Evolutionary conservation across 2,888 invertebrate species (phyloP).

Genomic region (Xestoiulus laeticollis): DNA sequence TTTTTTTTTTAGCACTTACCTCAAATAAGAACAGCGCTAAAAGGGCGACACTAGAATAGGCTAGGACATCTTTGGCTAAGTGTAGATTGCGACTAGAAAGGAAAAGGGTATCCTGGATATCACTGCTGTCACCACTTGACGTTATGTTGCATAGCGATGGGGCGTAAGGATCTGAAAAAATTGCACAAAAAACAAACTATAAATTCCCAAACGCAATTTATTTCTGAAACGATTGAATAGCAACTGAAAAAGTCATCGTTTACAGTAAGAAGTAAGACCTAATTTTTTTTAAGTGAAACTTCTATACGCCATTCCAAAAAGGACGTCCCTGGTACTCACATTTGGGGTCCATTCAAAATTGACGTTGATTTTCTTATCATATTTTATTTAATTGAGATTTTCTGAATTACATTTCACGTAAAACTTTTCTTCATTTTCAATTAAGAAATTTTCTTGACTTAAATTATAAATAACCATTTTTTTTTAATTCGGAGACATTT

Average conservation of each 20-base stretch:
- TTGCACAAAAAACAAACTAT: background rate
- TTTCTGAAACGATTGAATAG: background rate
- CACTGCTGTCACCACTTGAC: constrained; percentile 38
- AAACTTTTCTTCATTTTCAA: no score
- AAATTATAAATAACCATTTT: no score
- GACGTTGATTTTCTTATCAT: no score
- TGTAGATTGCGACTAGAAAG: constrained; percentile 48
- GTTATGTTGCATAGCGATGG: constrained; percentile 45
- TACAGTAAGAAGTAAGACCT: background rate
- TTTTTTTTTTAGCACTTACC: constrained; percentile 31
- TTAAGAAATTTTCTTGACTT: no score
- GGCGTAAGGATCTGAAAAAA: constrained; percentile 42
- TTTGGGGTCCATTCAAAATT: no score
- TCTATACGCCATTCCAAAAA: no score
- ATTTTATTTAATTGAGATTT: no score
- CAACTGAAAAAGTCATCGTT: background rate
- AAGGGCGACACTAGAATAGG: constrained; percentile 35
- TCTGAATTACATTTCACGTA: no score
- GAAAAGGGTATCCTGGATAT: background rate
- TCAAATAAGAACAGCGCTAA: constrained; percentile 47
- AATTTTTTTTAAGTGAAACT: no score
- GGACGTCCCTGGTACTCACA: no score
- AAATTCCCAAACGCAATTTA: background rate
- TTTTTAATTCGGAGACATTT: no score
- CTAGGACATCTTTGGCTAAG: constrained; percentile 43